These are phyloP conservation scores for Laterallus jamaicensis DNA, from an alignment of 2,113 vertebrate genomes.

Conservation along the genomic window DNA sequence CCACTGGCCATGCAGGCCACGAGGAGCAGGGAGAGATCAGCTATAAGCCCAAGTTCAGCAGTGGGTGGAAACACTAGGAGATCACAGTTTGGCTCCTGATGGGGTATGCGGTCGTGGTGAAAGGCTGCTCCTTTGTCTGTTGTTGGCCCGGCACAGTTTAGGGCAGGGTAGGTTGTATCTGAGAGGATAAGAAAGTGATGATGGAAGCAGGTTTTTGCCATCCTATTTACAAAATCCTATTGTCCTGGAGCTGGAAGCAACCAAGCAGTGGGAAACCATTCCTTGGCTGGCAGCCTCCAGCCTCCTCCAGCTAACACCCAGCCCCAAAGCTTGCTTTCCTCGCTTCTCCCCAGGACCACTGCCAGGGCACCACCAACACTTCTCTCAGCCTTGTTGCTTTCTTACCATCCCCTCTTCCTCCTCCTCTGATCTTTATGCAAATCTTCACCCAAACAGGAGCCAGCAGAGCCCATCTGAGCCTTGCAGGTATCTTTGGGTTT, in stretches of 20 bases:
- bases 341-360: background rate
- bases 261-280: background rate
- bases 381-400: background rate
- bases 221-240: background rate
- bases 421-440: conserved; percentile 18
- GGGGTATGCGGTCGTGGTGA: background rate
- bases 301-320: background rate
- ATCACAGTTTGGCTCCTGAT: rapidly evolving
- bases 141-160: rapidly evolving
- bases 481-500: conserved; percentile 2
- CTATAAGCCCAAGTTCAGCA: background rate
- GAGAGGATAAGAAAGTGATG: background rate
- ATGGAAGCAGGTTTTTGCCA: background rate
- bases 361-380: background rate
- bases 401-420: background rate
- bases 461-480: background rate
- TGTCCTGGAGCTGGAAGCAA: background rate
- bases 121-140: background rate
- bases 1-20: background rate
- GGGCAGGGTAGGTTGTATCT: background rate
- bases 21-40: background rate
- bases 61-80: background rate
- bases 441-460: background rate
- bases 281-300: background rate
- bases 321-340: background rate